Base-by-base conservation (phyloP, 2,113 vertebrate genomes). In the Rostratula benghalensis region DNA sequence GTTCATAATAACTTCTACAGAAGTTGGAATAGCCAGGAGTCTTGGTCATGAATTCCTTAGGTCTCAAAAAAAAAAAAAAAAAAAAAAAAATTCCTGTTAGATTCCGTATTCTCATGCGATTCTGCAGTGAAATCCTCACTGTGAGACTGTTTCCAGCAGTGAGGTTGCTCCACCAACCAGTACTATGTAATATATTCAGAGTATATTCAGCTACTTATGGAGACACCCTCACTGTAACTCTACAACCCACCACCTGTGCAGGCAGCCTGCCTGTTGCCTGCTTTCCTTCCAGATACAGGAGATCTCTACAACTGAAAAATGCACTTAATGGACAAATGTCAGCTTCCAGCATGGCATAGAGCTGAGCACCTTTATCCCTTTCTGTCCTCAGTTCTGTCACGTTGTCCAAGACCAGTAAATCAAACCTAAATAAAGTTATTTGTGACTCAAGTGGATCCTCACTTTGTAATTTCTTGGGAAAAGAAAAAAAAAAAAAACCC, bases 191-290 rank as follows among this genome's bases (percentile, higher is more conserved):
- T 9, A 54, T 54, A 53, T 54, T 30, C 28, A 54, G 30, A 54
- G 51, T 30, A 54, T 30, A 30, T 54, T 54, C 51, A 10, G 15
- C 27, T 54, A 17, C 15, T 16, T 54, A 54, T 30, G 51, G 23
- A 75, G 46, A 81, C 10, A 60, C 4, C 6, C 21, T 70, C 43
- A 23, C 10, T 39, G 39, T 8, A 27, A 28, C 46, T 21, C 35
- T 35, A 20, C 46, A 87, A 9, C 17, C 8, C 31, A 51, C 3
- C 15, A 11, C 33, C 19, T 41, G 11, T 11, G 39, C 39, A 48
- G 25, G 9, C 20, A 59, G 3, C 9, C 14, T 0, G 0, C 3
- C 1, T 53, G 16, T 28, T 22, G 4, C 22, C 54, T 46, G 41
- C 31, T 65, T 77, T 71, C 41, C 21, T 35, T 24, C 10, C 30